Percentiles rank a stretch among this genome's conserved stretches.
phyloP scores from a whole-genome alignment of 2,113 vertebrate genomes.

The Acrocephalus kingi region DNA sequence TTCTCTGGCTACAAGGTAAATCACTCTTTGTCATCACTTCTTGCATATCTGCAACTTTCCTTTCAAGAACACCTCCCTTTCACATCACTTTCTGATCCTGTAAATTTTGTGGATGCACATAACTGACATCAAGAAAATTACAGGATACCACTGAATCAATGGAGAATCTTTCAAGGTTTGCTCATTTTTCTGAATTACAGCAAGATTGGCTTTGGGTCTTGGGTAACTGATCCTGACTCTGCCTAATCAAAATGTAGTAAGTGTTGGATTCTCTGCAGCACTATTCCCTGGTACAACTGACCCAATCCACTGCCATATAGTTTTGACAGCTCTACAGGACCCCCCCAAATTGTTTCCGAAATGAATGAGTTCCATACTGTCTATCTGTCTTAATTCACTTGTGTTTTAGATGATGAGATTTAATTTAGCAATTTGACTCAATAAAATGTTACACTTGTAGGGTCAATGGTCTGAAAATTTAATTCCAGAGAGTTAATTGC shows the following conservation, averaged over 20 bases:
- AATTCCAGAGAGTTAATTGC: conserved; percentile 91
- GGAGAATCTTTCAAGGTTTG: conserved; percentile 4
- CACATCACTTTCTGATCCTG: background rate
- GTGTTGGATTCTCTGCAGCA: background rate
- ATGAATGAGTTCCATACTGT: conserved; percentile 69
- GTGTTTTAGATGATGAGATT: conserved; percentile 80
- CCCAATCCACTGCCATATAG: background rate
- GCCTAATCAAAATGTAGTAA: background rate
- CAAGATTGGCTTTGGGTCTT: background rate
- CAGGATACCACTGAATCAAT: background rate
- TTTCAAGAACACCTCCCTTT: background rate
- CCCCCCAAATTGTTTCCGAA: conserved; percentile 52
- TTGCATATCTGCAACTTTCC: background rate
- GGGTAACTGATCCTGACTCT: background rate
- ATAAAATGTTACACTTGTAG: conserved; percentile 86
- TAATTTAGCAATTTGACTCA: conserved; percentile 88
- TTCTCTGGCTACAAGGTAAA: background rate
- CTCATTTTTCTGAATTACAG: conserved; percentile 39
- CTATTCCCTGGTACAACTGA: background rate
- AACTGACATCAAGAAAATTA: background rate
- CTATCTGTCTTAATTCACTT: conserved; percentile 80
- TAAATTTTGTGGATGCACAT: background rate
- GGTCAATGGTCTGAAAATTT: conserved; percentile 88
- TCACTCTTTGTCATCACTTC: background rate
- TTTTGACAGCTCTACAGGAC: conserved; percentile 47